Evolutionary conservation across 2,113 vertebrate species (phyloP).

Genomic region (Petroica traversi): DNA sequence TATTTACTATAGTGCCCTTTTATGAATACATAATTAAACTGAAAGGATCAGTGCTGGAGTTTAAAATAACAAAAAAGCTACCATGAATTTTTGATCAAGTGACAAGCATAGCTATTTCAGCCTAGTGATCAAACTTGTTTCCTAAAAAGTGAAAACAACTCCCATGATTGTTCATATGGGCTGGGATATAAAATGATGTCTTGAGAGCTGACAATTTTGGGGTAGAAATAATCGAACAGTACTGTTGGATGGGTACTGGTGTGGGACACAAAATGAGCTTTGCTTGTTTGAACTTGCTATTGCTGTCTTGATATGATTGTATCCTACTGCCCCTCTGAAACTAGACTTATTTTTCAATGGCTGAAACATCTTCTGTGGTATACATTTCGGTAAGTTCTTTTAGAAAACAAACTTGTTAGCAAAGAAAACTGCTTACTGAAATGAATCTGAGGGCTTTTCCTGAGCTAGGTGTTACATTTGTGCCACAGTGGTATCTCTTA

Average conservation of each 20-base stretch:
- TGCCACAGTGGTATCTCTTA: neutral
- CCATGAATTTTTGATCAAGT: neutral
- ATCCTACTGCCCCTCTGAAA: neutral
- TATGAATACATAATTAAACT: neutral
- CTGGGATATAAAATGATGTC: neutral
- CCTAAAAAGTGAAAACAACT: neutral
- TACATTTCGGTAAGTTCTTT: neutral
- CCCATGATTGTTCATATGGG: neutral
- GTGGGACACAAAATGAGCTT: neutral
- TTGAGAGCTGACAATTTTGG: neutral
- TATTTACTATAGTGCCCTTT: neutral
- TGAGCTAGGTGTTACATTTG: neutral
- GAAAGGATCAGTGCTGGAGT: neutral
- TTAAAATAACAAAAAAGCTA: neutral
- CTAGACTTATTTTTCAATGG: neutral
- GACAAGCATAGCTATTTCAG: neutral
- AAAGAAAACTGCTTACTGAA: neutral
- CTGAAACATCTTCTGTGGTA: neutral
- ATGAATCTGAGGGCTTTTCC: neutral
- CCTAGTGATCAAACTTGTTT: neutral
- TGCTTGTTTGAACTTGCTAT: neutral
- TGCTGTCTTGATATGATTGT: neutral
- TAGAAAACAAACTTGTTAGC: neutral
- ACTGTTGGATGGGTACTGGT: neutral
- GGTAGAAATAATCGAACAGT: neutral